These are phyloP conservation scores for Chelonus insularis DNA, from an alignment of 1,140 invertebrate species.

Conservation along the genomic window DNA sequence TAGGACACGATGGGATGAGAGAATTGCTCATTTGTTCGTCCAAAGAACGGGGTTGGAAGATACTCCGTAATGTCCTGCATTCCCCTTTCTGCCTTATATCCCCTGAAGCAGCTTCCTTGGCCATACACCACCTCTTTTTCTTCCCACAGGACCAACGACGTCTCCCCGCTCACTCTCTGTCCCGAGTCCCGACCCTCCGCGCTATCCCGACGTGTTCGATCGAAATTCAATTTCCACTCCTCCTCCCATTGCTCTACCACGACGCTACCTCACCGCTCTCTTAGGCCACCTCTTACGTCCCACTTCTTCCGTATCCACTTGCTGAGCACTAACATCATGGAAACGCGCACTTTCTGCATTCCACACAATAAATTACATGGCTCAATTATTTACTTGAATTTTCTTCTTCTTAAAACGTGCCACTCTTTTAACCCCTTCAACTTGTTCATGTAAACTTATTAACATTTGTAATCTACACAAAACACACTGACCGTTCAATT, in stretches of 20 bases:
- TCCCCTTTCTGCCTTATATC: constrained; percentile 6
- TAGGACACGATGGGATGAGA: constrained; percentile 44
- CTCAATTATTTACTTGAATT: constrained; percentile 59
- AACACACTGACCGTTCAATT: no score
- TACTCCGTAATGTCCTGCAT: constrained; percentile 21
- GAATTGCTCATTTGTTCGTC: constrained; percentile 38
- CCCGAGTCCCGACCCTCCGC: constrained; percentile 21
- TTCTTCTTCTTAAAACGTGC: constrained; percentile 31
- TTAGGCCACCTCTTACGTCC: not conserved
- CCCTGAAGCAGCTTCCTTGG: not conserved
- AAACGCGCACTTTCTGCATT: constrained; percentile 51
- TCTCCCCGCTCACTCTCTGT: not conserved
- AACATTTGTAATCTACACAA: no score
- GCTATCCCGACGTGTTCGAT: constrained; percentile 48
- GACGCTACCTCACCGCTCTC: constrained; percentile 1
- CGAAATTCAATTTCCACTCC: constrained; percentile 58
- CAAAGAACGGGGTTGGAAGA: constrained; percentile 10
- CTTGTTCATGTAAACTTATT: no score
- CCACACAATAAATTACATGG: constrained; percentile 56
- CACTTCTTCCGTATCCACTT: not conserved
- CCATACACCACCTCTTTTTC: not conserved
- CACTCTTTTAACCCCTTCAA: constrained; percentile 4
- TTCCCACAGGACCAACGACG: not conserved
- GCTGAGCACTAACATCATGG: constrained; percentile 28
- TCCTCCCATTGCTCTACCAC: constrained; percentile 14